Base-by-base conservation (phyloP, 2,113 vertebrate genomes). In the Lichenostomus cassidix region DNA sequence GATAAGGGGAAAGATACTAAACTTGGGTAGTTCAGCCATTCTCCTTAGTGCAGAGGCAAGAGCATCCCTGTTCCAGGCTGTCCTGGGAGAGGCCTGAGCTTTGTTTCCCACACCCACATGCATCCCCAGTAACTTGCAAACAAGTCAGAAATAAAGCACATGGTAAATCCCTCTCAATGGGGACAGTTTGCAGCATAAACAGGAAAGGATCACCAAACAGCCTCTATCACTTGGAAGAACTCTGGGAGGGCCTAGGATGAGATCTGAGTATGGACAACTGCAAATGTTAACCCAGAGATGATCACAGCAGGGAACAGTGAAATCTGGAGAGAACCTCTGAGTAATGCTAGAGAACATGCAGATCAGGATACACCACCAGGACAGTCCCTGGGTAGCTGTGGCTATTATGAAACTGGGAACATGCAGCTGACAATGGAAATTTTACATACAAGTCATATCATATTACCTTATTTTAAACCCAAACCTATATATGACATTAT, bases 261-360 rank as follows among this genome's bases (percentile, higher is more conserved):
- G 42, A 44, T 44, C 42, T 44, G 42, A 62, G 64, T 3, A 7
- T 31, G 19, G 58, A 44, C 23, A 73, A 52, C n/a, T 15, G 71
- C 73, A 52, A 35, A 49, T 55, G 5, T 10, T 11, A 8, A 31
- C 42, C 55, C 47, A 25, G 75, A 31, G 27, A 17, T 7, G 31
- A 62, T 18, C 62, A 55, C 44, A 18, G 59, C 28, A 59, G n/a
- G 1, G 3, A 70, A 60, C 33, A 1, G 25, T 15, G 8, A 2
- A 5, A 53, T 3, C 10, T 49, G 42, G 22, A 18, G 19, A 10
- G 1, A 60, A 44, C 8, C 17, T 70, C 41, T 20, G n/a, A 11
- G 62, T 0, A 70, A 37, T 24, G 67, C 41, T 8, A 15, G 49
- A 68, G 49, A 28, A 24, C 0, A 0, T 9, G 2, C 33, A 47